These are phyloP conservation scores for Percina caprodes DNA, from an alignment of 2,113 vertebrate genomes.

Conservation along the genomic window DNA sequence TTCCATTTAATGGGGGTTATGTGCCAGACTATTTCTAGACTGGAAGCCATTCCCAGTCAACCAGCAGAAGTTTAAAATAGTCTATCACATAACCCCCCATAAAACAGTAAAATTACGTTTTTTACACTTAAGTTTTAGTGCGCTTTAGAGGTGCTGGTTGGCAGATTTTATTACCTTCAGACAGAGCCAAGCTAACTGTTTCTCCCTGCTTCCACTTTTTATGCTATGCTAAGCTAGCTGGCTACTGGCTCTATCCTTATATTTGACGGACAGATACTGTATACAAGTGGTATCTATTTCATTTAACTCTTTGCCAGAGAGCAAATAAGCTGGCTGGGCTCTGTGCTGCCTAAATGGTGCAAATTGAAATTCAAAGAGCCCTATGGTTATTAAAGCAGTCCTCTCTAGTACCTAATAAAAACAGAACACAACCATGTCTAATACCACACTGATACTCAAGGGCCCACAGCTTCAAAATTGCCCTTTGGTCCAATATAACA, in stretches of 20 bases:
- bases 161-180: background rate
- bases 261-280: background rate
- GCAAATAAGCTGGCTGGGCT: too few species aligned
- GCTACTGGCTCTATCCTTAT: background rate
- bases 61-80: background rate
- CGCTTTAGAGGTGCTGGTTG: background rate
- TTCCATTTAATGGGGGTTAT: background rate
- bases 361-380: too few species aligned
- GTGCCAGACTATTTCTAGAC: background rate
- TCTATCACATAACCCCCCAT: too few species aligned
- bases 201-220: background rate
- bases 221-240: background rate
- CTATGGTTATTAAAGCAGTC: slow-evolving; percentile 28
- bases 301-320: background rate
- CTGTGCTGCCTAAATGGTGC: too few species aligned
- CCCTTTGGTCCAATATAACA: slow-evolving; percentile 19
- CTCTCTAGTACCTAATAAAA: slow-evolving; percentile 42
- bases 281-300: background rate
- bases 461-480: background rate
- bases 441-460: slow-evolving; percentile 14
- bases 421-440: slow-evolving; percentile 24
- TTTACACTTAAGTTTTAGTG: background rate
- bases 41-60: background rate
- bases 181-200: too few species aligned
- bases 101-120: background rate